Evolutionary conservation across 2,888 invertebrate genomes (phyloP).

Genomic region (Lottia scabra): DNA sequence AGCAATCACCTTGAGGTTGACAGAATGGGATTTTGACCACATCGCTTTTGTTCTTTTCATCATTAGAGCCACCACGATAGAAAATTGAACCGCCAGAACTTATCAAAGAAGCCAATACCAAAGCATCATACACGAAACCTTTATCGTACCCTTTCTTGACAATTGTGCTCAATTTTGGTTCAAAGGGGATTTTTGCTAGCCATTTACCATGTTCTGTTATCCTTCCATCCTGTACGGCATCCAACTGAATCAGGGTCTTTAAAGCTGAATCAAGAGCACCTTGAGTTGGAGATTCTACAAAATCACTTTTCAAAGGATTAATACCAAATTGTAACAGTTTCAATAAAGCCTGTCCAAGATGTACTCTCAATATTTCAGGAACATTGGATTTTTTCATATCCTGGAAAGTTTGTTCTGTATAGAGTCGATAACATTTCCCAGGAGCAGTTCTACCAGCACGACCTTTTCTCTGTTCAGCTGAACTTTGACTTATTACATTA

Average conservation of each 20-base stretch:
- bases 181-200: constrained; percentile 60
- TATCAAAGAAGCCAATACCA: constrained; percentile 57
- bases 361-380: constrained; percentile 66
- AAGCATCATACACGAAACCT: constrained; percentile 49
- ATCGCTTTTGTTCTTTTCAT: constrained; percentile 52
- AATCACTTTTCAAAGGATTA: constrained; percentile 59
- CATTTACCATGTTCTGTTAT: constrained; percentile 61
- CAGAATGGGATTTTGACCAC: constrained; percentile 52
- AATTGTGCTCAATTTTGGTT: constrained; percentile 58
- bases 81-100: constrained; percentile 58
- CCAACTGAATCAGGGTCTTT: constrained; percentile 48
- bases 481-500: constrained; percentile 58
- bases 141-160: constrained; percentile 43
- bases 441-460: constrained; percentile 67
- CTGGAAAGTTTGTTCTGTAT: constrained; percentile 56
- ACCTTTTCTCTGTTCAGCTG: constrained; percentile 69
- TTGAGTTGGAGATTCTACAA: constrained; percentile 59
- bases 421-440: constrained; percentile 68
- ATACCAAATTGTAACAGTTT: constrained; percentile 63
- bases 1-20: constrained; percentile 55
- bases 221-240: constrained; percentile 48
- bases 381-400: constrained; percentile 50
- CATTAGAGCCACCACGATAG: constrained; percentile 51
- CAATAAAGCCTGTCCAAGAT: constrained; percentile 59
- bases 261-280: constrained; percentile 52